phyloP scores from a whole-genome alignment of 2,113 vertebrate species.

The Suncus etruscus region DNA sequence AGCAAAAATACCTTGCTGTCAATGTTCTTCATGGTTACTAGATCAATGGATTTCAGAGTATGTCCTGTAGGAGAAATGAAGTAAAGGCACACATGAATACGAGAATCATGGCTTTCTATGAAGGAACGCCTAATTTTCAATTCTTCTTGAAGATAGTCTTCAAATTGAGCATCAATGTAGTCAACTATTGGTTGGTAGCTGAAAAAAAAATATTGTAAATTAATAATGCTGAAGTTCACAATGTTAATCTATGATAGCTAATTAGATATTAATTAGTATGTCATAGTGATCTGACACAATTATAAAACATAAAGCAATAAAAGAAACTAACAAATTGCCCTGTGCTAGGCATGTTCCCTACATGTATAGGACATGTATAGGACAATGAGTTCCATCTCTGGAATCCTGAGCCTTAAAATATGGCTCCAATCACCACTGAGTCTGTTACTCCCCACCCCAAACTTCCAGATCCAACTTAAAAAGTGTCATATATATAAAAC shows the following conservation, averaged over 20 bases:
- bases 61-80: constrained; percentile 96
- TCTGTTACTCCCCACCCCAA: too few species aligned
- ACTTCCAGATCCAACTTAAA: too few species aligned
- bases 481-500: not conserved
- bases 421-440: too few species aligned
- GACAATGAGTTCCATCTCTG: too few species aligned
- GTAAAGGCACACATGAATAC: constrained; percentile 95
- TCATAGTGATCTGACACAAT: not conserved
- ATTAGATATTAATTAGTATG: not conserved
- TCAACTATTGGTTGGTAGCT: constrained; percentile 95
- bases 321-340: not conserved
- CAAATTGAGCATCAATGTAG: constrained; percentile 96
- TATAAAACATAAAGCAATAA: not conserved
- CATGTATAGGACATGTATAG: too few species aligned
- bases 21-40: constrained; percentile 95
- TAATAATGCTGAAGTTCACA: not conserved
- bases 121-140: constrained; percentile 95
- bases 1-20: constrained; percentile 92
- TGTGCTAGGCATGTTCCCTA: not conserved
- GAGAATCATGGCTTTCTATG: constrained; percentile 92
- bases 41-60: constrained; percentile 95
- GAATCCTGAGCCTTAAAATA: too few species aligned
- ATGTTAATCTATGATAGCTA: not conserved
- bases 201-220: not conserved
- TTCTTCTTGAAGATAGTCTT: constrained; percentile 96